Conservation (phyloP, 2,888 invertebrate species). For the Cantharis nigra region DNA sequence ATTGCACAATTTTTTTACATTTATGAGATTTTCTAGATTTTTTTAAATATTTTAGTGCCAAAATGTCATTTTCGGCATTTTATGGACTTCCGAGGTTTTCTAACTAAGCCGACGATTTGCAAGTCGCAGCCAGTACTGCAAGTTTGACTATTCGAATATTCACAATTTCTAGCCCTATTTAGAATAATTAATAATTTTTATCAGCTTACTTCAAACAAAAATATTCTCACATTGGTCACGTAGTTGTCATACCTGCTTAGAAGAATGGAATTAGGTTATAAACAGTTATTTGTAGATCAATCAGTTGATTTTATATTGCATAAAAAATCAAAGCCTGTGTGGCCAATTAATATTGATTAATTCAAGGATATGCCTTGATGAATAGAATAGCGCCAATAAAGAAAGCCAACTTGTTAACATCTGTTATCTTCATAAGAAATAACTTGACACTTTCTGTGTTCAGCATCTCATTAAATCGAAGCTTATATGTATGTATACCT, state of each 20-base stretch:
- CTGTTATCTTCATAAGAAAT: background rate
- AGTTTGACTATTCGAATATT: too few species aligned
- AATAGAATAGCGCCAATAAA: background rate
- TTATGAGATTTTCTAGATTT: too few species aligned
- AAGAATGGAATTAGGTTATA: background rate
- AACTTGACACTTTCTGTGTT: background rate
- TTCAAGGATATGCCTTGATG: background rate
- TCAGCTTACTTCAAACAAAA: background rate
- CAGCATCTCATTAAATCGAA: background rate
- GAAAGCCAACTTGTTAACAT: background rate
- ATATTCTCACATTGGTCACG: background rate
- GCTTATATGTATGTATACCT: background rate
- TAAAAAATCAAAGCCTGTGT: background rate
- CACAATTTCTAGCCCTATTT: background rate
- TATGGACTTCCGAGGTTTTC: too few species aligned
- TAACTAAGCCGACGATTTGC: too few species aligned
- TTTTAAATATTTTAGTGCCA: too few species aligned
- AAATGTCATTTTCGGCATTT: too few species aligned
- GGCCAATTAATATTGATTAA: background rate
- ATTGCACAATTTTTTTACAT: too few species aligned
- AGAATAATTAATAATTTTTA: background rate
- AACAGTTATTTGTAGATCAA: background rate
- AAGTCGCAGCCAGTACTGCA: too few species aligned
- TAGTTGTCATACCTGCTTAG: background rate
- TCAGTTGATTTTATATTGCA: background rate